These are phyloP conservation scores for Otolemur garnettii DNA, from an alignment of 2,113 vertebrate species.

Conservation along the genomic window DNA sequence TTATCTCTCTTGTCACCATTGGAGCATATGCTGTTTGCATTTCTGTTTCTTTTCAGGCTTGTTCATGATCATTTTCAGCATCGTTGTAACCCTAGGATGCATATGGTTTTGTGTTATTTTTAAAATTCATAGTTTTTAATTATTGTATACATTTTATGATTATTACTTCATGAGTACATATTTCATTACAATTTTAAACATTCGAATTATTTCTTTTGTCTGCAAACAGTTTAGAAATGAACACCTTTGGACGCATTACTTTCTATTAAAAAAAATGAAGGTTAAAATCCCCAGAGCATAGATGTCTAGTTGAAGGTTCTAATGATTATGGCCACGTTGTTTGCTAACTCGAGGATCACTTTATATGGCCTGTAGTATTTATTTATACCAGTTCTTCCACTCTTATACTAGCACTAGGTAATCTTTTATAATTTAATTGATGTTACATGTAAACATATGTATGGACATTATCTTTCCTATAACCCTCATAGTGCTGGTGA, in stretches of 20 bases:
- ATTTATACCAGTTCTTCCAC: neutral
- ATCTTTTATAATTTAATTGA: constrained; percentile 32
- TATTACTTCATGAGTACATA: neutral
- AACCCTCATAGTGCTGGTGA: neutral
- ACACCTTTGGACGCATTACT: neutral
- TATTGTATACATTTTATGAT: neutral
- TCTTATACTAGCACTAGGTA: neutral
- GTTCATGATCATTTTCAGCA: neutral
- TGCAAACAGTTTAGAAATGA: constrained; percentile 9
- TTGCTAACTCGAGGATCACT: neutral
- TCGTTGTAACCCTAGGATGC: neutral
- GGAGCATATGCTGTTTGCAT: neutral
- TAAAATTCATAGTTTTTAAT: neutral
- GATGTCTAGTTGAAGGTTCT: neutral
- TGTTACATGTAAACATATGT: constrained; percentile 5
- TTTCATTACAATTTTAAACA: neutral
- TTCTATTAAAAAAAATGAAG: neutral
- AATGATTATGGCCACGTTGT: neutral
- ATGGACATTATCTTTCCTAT: neutral
- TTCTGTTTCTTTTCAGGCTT: neutral
- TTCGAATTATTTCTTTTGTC: constrained; percentile 19
- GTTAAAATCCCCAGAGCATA: neutral
- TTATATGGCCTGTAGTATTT: neutral
- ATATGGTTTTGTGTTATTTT: neutral
- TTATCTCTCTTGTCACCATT: neutral